These are phyloP conservation scores for Parapsyche elsis DNA, from an alignment of 1,140 invertebrate genomes.

Conservation along the genomic window DNA sequence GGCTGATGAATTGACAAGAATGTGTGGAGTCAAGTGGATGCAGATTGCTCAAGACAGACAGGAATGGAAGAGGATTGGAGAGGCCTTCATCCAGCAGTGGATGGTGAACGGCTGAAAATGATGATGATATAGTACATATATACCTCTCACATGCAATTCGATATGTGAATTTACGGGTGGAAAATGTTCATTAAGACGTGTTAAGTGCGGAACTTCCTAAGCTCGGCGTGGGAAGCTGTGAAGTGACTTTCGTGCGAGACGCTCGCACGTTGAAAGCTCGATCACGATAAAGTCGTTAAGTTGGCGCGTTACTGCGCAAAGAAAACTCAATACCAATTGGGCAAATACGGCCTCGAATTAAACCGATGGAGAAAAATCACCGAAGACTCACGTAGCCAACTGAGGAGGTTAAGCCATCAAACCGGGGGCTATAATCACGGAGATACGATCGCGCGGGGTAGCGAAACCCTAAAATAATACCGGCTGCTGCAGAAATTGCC, in stretches of 20 bases:
- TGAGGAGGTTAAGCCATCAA: slow-evolving; percentile 26
- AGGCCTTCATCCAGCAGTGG: too few species aligned
- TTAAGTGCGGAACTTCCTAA: background rate
- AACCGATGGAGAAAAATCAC: slow-evolving; percentile 34
- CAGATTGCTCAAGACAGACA: too few species aligned
- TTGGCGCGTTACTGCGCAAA: too few species aligned
- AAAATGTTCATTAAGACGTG: background rate
- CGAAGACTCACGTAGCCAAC: background rate
- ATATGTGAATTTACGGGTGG: background rate
- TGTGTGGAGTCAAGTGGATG: too few species aligned
- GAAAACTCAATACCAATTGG: slow-evolving; percentile 21
- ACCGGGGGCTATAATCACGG: slow-evolving; percentile 41
- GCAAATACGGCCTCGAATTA: slow-evolving; percentile 38
- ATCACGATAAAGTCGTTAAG: slow-evolving; percentile 41
- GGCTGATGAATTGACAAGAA: too few species aligned
- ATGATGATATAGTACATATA: too few species aligned
- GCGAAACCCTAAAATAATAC: slow-evolving; percentile 24
- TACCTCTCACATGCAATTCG: background rate
- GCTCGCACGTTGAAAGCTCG: background rate
- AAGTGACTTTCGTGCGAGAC: background rate
- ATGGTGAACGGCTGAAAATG: too few species aligned
- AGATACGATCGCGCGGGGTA: slow-evolving; percentile 33
- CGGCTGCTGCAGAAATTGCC: background rate
- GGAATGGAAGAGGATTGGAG: too few species aligned
- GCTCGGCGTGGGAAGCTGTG: too few species aligned